Percentiles rank a stretch among this genome's conserved stretches.
phyloP scores from a whole-genome alignment of 2,888 invertebrate genomes.

The Terebella lapidaria region DNA sequence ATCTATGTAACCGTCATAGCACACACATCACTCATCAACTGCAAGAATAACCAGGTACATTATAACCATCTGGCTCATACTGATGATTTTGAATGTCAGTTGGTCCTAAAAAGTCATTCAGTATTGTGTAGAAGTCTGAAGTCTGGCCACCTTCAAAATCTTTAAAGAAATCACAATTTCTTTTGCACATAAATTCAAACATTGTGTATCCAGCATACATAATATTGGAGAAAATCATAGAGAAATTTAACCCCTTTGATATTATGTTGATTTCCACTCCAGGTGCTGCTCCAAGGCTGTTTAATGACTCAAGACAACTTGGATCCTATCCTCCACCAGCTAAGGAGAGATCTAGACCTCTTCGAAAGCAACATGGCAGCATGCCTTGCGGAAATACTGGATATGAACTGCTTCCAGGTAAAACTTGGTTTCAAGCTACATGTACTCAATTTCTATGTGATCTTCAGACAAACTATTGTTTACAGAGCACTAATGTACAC shows the following conservation, averaged over 20 bases:
- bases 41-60: conserved; percentile 65
- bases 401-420: conserved; percentile 18
- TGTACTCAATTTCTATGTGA: too few species aligned
- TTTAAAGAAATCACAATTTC: too few species aligned
- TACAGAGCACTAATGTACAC: too few species aligned
- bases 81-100: too few species aligned
- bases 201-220: not conserved
- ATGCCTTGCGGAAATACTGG: conserved; percentile 29
- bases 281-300: conserved; percentile 67
- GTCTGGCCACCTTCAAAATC: too few species aligned
- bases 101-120: too few species aligned
- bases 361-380: conserved; percentile 58
- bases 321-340: conserved; percentile 58
- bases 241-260: not conserved
- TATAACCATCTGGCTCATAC: not conserved
- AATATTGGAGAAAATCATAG: too few species aligned
- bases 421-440: not conserved
- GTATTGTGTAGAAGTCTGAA: too few species aligned
- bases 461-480: too few species aligned
- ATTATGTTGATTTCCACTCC: not conserved
- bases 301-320: conserved; percentile 62
- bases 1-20: conserved; percentile 72
- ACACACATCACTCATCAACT: conserved; percentile 70
- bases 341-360: conserved; percentile 60
- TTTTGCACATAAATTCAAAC: not conserved